Evolutionary conservation across 64 coral and sea anemone genomes (phyloP).

Genomic region (Astreopora myriophthalma): DNA sequence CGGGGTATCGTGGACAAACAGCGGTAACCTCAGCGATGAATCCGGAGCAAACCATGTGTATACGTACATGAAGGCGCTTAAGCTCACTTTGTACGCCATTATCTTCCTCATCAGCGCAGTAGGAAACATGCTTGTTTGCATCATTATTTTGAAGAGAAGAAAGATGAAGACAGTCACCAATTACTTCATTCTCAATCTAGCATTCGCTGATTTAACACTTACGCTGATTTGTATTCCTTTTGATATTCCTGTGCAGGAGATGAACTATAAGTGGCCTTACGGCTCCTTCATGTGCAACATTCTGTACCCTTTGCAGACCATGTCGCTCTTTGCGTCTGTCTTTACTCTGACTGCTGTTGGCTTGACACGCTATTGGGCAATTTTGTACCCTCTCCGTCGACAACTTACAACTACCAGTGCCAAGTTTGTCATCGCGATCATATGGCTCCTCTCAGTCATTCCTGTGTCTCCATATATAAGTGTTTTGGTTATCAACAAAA

Average conservation of each 20-base stretch:
- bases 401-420: conserved; percentile 56
- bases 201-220: conserved; percentile 57
- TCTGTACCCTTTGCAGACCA: conserved; percentile 62
- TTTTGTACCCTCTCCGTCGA: conserved; percentile 51
- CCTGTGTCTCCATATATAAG: conserved; percentile 71
- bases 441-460: conserved; percentile 54
- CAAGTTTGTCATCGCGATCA: conserved; percentile 26
- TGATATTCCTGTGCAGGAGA: conserved; percentile 74
- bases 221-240: conserved; percentile 78
- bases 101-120: conserved; percentile 58
- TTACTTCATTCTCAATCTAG: conserved; percentile 71
- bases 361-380: conserved; percentile 72
- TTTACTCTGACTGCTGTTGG: conserved; percentile 66
- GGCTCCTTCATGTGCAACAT: conserved; percentile 66
- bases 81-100: conserved; percentile 56
- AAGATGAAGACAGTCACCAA: conserved; percentile 75
- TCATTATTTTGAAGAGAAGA: conserved; percentile 32
- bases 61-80: conserved; percentile 2
- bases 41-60: not conserved
- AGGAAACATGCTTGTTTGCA: conserved; percentile 57
- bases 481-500: not conserved
- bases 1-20: not conserved
- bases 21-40: not conserved
- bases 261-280: conserved; percentile 70
- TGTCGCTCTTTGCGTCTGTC: conserved; percentile 58